A percentile compares a stretch with the other conserved stretches of the same genome.
These are phyloP conservation scores for Lumbricus terrestris DNA, from an alignment of 2,888 invertebrate species.

Conservation along the genomic window DNA sequence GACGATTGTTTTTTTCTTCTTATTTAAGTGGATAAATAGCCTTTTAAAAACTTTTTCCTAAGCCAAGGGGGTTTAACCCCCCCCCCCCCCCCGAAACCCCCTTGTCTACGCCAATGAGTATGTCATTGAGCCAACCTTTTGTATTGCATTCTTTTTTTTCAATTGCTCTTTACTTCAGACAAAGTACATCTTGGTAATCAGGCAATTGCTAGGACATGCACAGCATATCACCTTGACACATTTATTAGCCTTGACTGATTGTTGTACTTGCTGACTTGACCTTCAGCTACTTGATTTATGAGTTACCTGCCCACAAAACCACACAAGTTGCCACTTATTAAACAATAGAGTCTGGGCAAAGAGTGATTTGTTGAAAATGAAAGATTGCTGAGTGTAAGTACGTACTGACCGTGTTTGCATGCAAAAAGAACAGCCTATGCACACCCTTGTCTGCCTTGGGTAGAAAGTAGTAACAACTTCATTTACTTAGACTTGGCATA, in stretches of 20 bases:
- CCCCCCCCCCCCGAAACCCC: too few species aligned
- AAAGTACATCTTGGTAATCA: neutral
- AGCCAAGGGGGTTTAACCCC: too few species aligned
- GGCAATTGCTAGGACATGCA: neutral
- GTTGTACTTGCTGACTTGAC: neutral
- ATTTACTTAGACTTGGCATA: too few species aligned
- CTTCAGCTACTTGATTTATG: neutral
- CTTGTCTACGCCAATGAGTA: too few species aligned
- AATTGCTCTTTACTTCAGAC: neutral
- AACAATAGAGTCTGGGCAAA: neutral
- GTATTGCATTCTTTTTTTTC: neutral
- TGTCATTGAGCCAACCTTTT: neutral
- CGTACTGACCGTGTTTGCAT: neutral
- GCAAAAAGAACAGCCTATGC: too few species aligned
- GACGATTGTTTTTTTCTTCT: too few species aligned
- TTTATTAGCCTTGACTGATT: neutral
- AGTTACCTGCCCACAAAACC: neutral
- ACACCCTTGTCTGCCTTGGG: too few species aligned
- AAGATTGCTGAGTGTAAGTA: neutral
- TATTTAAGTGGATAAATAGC: too few species aligned
- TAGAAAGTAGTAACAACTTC: too few species aligned
- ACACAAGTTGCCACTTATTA: neutral
- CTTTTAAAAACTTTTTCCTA: too few species aligned
- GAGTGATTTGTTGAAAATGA: neutral
- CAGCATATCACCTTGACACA: neutral